Evolutionary conservation across 2,797 vertebrate genomes (phyloP).

Genomic region (Spea hammondii): DNA sequence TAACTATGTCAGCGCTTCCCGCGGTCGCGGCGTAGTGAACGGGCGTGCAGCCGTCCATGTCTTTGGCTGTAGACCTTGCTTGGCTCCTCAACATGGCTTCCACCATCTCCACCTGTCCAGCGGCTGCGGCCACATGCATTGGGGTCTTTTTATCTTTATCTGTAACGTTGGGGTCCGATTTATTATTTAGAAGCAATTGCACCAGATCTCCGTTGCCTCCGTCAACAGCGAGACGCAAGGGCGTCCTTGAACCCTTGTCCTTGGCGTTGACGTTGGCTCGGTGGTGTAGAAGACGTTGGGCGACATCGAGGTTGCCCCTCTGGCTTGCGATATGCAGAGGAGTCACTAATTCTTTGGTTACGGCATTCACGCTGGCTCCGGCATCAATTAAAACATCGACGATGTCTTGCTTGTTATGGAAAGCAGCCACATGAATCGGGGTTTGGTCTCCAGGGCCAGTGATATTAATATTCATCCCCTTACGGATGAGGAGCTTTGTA

Average conservation of each 20-base stretch:
- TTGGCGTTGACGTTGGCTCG: conserved; percentile 63
- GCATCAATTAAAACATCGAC: conserved; percentile 59
- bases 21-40: conserved; percentile 67
- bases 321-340: conserved; percentile 70
- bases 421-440: conserved; percentile 69
- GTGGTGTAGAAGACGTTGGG: conserved; percentile 64
- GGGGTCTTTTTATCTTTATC: conserved; percentile 75
- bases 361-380: conserved; percentile 69
- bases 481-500: conserved; percentile 62
- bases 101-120: conserved; percentile 58
- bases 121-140: conserved; percentile 69
- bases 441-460: conserved; percentile 64
- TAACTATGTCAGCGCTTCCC: conserved; percentile 59
- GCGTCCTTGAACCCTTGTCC: conserved; percentile 67
- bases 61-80: conserved; percentile 67
- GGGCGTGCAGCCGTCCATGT: conserved; percentile 73
- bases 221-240: conserved; percentile 70
- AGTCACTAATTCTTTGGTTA: conserved; percentile 63
- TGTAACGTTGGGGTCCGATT: conserved; percentile 61
- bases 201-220: conserved; percentile 57
- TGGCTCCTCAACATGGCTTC: conserved; percentile 62
- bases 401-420: conserved; percentile 60
- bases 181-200: conserved; percentile 66
- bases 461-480: conserved; percentile 65
- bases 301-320: conserved; percentile 61